phyloP scores from a whole-genome alignment of 2,113 vertebrate genomes.

The Neodon shergylaensis region DNA sequence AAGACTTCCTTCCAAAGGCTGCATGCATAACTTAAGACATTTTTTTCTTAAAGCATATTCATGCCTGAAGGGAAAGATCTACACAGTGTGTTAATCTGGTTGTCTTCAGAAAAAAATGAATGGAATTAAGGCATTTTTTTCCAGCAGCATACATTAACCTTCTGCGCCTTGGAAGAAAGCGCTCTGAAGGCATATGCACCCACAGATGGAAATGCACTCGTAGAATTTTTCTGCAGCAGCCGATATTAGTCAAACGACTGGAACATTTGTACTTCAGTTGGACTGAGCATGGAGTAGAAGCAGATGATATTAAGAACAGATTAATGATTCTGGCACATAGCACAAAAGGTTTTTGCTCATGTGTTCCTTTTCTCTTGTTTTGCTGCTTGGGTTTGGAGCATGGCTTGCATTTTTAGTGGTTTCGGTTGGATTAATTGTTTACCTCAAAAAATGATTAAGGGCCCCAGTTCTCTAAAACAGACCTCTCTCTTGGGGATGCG shows the following conservation, averaged over 20 bases:
- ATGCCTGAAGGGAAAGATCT: slow-evolving; percentile 57
- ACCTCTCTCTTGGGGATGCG: background rate
- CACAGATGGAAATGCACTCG: slow-evolving; percentile 32
- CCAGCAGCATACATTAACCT: slow-evolving; percentile 62
- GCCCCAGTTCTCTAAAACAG: background rate
- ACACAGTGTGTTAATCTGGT: slow-evolving; percentile 61
- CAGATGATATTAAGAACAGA: background rate
- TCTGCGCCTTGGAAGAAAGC: slow-evolving; percentile 7
- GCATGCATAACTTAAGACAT: slow-evolving; percentile 61
- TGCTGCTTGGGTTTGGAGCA: background rate
- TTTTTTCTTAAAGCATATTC: slow-evolving; percentile 62
- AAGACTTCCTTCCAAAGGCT: slow-evolving; percentile 58
- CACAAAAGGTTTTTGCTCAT: background rate
- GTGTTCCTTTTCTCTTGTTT: background rate
- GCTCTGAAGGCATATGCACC: slow-evolving; percentile 56
- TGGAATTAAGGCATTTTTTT: slow-evolving; percentile 16
- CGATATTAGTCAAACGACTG: background rate
- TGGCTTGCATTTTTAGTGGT: background rate
- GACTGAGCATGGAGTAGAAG: background rate
- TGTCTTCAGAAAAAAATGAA: slow-evolving; percentile 60
- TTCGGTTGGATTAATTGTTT: background rate
- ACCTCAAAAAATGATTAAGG: background rate
- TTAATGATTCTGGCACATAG: background rate
- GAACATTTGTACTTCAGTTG: background rate
- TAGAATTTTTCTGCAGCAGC: background rate